Evolutionary conservation across 2,113 vertebrate species (phyloP).

Genomic region (Phylloscopus whistleri): DNA sequence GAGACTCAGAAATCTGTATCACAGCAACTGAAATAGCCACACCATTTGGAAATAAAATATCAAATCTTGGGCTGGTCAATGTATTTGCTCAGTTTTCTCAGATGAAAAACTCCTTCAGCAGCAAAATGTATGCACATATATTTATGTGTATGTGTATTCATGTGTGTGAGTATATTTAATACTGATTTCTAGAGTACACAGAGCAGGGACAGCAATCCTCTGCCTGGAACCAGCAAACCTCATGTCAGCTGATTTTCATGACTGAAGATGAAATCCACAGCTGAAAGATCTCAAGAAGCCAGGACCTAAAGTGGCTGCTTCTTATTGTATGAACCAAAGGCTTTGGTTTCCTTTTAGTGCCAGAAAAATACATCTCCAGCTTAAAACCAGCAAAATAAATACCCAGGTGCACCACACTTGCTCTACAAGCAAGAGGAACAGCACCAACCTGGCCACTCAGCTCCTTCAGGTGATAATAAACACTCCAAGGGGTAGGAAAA

Average conservation of each 20-base stretch:
- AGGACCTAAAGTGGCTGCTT: background rate
- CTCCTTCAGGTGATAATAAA: background rate
- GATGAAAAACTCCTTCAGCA: background rate
- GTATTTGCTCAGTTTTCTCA: background rate
- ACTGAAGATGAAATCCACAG: background rate
- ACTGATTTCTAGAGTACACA: no score
- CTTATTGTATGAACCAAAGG: background rate
- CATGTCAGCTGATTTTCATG: background rate
- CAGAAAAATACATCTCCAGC: background rate
- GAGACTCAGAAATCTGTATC: background rate
- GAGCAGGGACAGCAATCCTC: background rate
- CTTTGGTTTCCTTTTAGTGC: background rate
- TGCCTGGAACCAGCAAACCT: background rate
- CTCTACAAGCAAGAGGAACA: background rate
- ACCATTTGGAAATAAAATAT: background rate
- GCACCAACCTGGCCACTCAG: rapidly evolving
- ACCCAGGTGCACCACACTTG: background rate
- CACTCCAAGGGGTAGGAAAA: background rate
- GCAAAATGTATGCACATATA: background rate
- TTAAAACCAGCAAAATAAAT: background rate
- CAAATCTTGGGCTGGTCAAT: rapidly evolving
- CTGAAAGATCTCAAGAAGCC: background rate
- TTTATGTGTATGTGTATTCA: background rate
- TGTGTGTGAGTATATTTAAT: background rate
- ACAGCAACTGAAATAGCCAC: background rate